A percentile compares a stretch with the other conserved stretches of the same genome.
Evolutionary conservation across 2,888 invertebrate species (phyloP).

Genomic region (Cosmorhoe ocellata): DNA sequence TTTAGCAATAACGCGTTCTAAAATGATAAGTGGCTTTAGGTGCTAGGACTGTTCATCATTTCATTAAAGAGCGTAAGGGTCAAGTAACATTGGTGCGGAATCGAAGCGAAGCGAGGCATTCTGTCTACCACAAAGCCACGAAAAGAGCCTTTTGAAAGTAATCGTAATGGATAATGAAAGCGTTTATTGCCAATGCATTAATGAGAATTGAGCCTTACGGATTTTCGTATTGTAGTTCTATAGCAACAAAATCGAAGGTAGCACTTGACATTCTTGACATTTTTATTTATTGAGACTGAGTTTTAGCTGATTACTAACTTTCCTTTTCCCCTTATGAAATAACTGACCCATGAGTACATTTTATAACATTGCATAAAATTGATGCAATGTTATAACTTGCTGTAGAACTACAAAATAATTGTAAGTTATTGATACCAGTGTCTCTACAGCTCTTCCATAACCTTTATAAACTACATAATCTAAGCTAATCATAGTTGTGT

Average conservation of each 20-base stretch:
- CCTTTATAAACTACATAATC: neutral
- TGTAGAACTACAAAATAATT: slow-evolving; percentile 47
- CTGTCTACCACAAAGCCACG: no score
- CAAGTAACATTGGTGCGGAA: no score
- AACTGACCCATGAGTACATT: no score
- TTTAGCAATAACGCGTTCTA: neutral
- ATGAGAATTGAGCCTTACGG: neutral
- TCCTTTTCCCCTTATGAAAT: no score
- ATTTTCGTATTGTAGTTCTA: slow-evolving; percentile 14
- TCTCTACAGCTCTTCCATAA: slow-evolving; percentile 6
- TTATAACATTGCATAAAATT: neutral
- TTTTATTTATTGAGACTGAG: slow-evolving; percentile 13
- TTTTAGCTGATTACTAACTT: neutral
- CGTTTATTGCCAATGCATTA: no score
- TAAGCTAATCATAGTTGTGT: slow-evolving; percentile 3
- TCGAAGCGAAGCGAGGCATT: no score
- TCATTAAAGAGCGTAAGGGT: neutral
- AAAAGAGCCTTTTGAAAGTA: no score
- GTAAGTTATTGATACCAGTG: slow-evolving; percentile 37
- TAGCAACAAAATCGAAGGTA: no score
- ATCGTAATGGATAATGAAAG: no score
- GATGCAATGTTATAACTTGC: slow-evolving; percentile 31
- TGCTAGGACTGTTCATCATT: slow-evolving; percentile 6
- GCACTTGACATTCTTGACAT: no score
- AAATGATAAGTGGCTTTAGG: slow-evolving; percentile 5